Base-by-base conservation (phyloP, 1,140 invertebrate genomes). In the Atta texana region DNA sequence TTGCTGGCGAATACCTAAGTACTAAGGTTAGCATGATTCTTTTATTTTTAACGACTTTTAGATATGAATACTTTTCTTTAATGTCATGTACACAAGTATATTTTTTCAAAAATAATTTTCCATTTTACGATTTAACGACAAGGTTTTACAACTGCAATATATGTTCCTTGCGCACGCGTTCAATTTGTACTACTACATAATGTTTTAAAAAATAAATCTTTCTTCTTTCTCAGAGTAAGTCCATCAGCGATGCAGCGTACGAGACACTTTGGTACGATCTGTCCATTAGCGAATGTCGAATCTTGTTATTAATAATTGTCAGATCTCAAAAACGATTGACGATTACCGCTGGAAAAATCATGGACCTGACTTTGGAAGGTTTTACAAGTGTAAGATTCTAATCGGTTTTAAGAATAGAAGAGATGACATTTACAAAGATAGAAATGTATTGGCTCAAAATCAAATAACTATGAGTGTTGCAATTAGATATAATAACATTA, bases 1-100 rank as follows among this genome's bases (percentile, higher is more conserved):
- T 84, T 44, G 89, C 74, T 28, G 89, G 89, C 0, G 77, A 88
- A 24, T 88, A 88, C 24, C 12, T 90, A 2, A 90, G 53, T 39
- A 80, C 12, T 24, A 86, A 88, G 71, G 82, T 86, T 81, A 21
- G 86, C 44, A 68, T 0, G 0, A 31, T 61, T 0, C 12, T 8
- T 24, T 61, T 76, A 12, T 10, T 63, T n/a, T 81, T 59, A 66
- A 49, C 7, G 1, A 21, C 0, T 44, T n/a, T 14, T 18, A 6
- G 0, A 5, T 44, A 24, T 63, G 39, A 82, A 44, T 57, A 28
- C 75, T 16, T 71, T 59, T 34, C 7, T 21, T 3, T 16, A 55
- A 34, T 14, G 7, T 0, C 2, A 12, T 7, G 6, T 34, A 34
- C 7, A 39, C 7, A 39, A 7, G 0, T 7, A 39, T 44, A 44